A percentile compares a stretch with the other conserved stretches of the same genome.
Conservation (phyloP, 2,113 vertebrate species). For the Epinephelus fuscoguttatus region DNA sequence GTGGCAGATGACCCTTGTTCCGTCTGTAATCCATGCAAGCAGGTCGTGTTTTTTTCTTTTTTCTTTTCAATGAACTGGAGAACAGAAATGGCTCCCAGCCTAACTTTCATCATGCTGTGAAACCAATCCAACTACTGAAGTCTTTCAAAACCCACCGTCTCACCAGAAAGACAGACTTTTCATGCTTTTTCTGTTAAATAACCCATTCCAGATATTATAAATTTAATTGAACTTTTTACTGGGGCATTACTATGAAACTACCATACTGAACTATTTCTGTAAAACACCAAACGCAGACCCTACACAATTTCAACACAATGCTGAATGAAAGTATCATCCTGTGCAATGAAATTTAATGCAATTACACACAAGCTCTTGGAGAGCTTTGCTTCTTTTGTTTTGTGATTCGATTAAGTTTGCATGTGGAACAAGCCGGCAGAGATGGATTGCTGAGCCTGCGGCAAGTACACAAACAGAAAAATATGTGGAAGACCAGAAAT, state of each 20-base stretch:
- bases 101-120: conserved; percentile 14
- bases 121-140: conserved; percentile 13
- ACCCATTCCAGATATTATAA: background rate
- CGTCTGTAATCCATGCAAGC: conserved; percentile 9
- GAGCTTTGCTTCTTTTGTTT: conserved; percentile 62
- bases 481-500: conserved; percentile 45
- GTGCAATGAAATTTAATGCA: conserved; percentile 64
- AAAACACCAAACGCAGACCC: conserved; percentile 4
- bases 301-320: conserved; percentile 39
- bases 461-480: conserved; percentile 41
- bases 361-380: conserved; percentile 57
- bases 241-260: background rate
- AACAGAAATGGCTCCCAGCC: background rate
- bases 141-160: background rate
- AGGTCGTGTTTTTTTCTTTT: background rate
- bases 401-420: conserved; percentile 68
- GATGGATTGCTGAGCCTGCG: conserved; percentile 45
- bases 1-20: conserved; percentile 1
- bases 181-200: background rate
- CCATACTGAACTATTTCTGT: background rate
- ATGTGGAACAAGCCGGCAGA: conserved; percentile 57
- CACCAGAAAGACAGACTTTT: background rate
- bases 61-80: background rate
- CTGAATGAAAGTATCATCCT: conserved; percentile 47
- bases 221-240: background rate